Base-by-base conservation (phyloP, 2,113 vertebrate species). In the Lophotis ruficrista region DNA sequence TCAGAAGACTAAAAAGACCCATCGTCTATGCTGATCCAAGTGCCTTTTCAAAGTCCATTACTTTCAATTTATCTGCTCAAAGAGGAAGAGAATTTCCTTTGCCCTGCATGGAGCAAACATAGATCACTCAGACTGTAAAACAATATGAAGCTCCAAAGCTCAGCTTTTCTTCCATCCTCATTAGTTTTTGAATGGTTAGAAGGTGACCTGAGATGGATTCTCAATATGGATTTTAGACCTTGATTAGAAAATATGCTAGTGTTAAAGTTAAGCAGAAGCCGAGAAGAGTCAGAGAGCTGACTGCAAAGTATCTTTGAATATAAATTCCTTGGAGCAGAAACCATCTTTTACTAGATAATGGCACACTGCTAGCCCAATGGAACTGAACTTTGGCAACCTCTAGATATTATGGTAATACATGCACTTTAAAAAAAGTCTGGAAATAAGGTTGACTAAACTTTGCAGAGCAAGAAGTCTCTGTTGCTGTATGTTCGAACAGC, bases 161-260 rank as follows among this genome's bases (percentile, higher is more conserved):
- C 68, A 83, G 48, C n/a, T 85, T 79, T 78, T 77, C 66, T 90
- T 93, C 87, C 28, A 47, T 65, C 64, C 38, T 95, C 90, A 86
- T 96, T 95, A 96, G 72, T 69, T 89, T 91, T 87, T 84, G 54
- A 89, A 45, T 84, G 53, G 72, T 87, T 93, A 93, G 75, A 90
- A 93, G 73, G 95, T 94, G 86, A 92, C 65, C 28, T 17, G 72
- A 93, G 76, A 64, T 35, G 27, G 48, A 84, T 28, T 56, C 57
- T 92, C 73, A 64, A 2, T 61, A 76, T 41, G 28, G 45, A 61
- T 92, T 82, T 89, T 57, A 89, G 33, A 89, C 31, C 61, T 76
- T 61, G 77, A 92, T 96, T 87, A 75, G 72, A 85, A 93, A 89
- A 92, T 83, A 87, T 61, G 92, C 72, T 43, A 54, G 33, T 14